phyloP scores from a whole-genome alignment of 64 coral and sea anemone species.

The Astreopora myriophthalma region DNA sequence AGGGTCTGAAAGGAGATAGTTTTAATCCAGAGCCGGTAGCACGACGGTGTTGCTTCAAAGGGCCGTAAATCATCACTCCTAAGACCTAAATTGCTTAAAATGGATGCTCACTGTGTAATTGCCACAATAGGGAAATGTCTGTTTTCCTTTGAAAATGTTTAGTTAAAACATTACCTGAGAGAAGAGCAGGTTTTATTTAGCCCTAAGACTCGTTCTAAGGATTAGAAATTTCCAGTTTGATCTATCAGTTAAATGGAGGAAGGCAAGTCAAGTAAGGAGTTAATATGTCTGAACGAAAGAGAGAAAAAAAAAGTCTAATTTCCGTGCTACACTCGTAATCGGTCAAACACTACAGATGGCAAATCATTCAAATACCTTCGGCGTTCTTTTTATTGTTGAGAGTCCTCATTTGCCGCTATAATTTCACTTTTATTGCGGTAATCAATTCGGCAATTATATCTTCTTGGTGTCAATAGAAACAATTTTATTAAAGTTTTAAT shows the following conservation, averaged over 20 bases:
- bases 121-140: not conserved
- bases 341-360: constrained; percentile 68
- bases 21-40: not conserved
- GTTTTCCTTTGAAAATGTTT: constrained; percentile 82
- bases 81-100: not conserved
- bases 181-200: constrained; percentile 48
- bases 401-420: constrained; percentile 89
- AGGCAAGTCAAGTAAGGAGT: constrained; percentile 47
- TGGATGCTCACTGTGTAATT: not conserved
- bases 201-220: constrained; percentile 67
- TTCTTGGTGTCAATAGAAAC: constrained; percentile 98
- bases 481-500: constrained; percentile 99
- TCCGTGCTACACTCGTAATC: constrained; percentile 63
- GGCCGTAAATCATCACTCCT: constrained; percentile 11
- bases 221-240: constrained; percentile 73
- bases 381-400: constrained; percentile 74
- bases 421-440: constrained; percentile 98
- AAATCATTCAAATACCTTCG: constrained; percentile 87
- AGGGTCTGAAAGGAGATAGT: not conserved
- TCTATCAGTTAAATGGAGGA: constrained; percentile 61
- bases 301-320: constrained; percentile 48
- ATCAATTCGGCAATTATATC: constrained; percentile 99
- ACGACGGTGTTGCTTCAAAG: not conserved
- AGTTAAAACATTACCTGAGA: constrained; percentile 79
- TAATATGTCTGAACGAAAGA: constrained; percentile 10